Conservation (phyloP, 2,888 invertebrate species). For the Agonopterix subpropinquella region DNA sequence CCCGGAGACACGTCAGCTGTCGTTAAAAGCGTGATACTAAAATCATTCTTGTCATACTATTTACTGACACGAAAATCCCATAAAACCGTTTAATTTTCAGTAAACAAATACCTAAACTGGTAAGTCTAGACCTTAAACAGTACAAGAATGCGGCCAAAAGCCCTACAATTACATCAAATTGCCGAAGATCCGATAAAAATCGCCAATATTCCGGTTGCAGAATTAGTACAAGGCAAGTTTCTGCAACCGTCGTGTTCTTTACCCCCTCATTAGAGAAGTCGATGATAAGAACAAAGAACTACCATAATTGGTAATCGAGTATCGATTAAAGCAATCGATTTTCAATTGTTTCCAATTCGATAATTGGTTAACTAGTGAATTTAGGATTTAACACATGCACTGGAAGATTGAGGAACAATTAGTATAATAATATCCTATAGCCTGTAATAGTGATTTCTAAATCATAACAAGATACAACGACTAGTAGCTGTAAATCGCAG, state of each 20-base stretch:
- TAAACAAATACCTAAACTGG: too few relatives aligned
- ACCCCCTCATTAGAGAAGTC: conserved; percentile 41
- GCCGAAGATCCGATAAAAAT: conserved; percentile 36
- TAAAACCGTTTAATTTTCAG: too few relatives aligned
- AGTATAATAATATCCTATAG: too few relatives aligned
- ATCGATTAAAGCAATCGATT: background rate
- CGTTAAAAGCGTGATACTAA: too few relatives aligned
- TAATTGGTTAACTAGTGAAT: background rate
- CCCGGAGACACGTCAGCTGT: too few relatives aligned
- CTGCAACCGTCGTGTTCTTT: conserved; percentile 24
- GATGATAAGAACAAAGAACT: conserved; percentile 47
- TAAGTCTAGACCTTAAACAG: too few relatives aligned
- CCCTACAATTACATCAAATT: conserved; percentile 10
- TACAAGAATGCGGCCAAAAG: conserved; percentile 1
- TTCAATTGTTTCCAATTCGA: background rate
- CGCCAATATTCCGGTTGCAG: conserved; percentile 37
- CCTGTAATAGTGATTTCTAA: too few relatives aligned
- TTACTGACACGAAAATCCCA: too few relatives aligned
- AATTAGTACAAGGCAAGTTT: conserved; percentile 41
- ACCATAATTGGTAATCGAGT: conserved; percentile 23
- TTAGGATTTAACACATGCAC: too few relatives aligned
- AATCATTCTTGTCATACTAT: too few relatives aligned
- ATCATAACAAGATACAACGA: too few relatives aligned
- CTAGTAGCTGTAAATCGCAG: background rate
- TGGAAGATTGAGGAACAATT: too few relatives aligned